A percentile compares a stretch with the other conserved stretches of the same genome.
Conservation (phyloP, 2,113 vertebrate genomes). For the Thryonomys swinderianus region DNA sequence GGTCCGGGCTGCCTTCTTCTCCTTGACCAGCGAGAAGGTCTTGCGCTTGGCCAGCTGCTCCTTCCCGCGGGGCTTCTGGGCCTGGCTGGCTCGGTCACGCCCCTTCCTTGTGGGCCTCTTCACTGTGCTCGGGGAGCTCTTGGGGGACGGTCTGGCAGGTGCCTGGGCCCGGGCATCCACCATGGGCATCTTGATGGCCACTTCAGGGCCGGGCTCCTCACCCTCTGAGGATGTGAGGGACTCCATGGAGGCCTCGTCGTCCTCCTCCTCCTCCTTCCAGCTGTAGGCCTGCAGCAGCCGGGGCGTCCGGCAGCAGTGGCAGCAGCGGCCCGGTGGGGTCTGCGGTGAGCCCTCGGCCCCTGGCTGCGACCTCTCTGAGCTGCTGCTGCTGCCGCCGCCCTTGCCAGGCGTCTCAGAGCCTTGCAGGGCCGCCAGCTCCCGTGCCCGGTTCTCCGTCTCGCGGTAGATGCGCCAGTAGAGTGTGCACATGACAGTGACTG, state of each 20-base stretch:
- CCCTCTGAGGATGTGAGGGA: slow-evolving; percentile 86
- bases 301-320: slow-evolving; percentile 79
- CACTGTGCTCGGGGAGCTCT: slow-evolving; percentile 72
- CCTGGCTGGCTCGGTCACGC: slow-evolving; percentile 60
- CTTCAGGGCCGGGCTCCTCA: slow-evolving; percentile 82
- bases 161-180: slow-evolving; percentile 75
- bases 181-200: slow-evolving; percentile 83
- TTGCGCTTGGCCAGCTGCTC: slow-evolving; percentile 82
- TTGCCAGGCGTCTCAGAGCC: slow-evolving; percentile 81
- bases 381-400: slow-evolving; percentile 85
- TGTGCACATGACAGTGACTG: slow-evolving; percentile 88
- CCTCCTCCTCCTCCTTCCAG: slow-evolving; percentile 87
- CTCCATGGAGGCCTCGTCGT: slow-evolving; percentile 82
- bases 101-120: slow-evolving; percentile 77
- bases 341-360: slow-evolving; percentile 60
- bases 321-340: slow-evolving; percentile 64
- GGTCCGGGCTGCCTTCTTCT: slow-evolving; percentile 90
- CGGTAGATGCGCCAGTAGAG: slow-evolving; percentile 90
- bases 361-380: slow-evolving; percentile 76
- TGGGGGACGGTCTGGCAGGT: slow-evolving; percentile 53
- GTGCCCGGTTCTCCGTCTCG: slow-evolving; percentile 87
- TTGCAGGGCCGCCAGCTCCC: slow-evolving; percentile 86
- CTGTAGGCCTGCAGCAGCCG: slow-evolving; percentile 80
- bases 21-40: slow-evolving; percentile 86
- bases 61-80: slow-evolving; percentile 75